Percentiles rank a stretch among this genome's conserved stretches.
Evolutionary conservation across 2,797 vertebrate species (phyloP).

Genomic region (Allobates femoralis): DNA sequence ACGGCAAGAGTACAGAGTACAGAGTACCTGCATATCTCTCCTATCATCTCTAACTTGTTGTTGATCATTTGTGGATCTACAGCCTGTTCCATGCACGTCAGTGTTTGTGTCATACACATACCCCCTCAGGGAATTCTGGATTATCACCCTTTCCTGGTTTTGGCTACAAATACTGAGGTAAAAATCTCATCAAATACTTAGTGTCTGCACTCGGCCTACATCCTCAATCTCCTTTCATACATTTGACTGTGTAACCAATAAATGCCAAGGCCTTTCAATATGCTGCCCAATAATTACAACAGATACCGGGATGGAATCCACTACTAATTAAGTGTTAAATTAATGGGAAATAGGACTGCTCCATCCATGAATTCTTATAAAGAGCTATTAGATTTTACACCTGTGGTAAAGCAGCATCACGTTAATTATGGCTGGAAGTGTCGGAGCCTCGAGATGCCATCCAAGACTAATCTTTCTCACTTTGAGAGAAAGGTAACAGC

Average conservation of each 20-base stretch:
- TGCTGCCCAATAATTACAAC: neutral
- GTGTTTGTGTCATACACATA: no score
- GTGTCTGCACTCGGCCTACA: no score
- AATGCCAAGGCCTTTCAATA: neutral
- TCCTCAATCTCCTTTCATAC: neutral
- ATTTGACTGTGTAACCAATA: neutral
- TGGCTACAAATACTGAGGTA: no score
- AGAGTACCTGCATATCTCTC: no score
- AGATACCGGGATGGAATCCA: neutral
- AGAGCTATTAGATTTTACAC: conserved; percentile 69
- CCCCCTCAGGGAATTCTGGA: no score
- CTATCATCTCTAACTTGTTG: no score
- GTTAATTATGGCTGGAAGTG: conserved; percentile 69
- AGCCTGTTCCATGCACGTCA: no score
- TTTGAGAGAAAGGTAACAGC: conserved; percentile 67
- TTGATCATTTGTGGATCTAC: no score
- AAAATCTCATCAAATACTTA: no score
- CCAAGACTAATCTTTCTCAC: conserved; percentile 58
- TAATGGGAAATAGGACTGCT: conserved; percentile 69
- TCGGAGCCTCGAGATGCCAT: conserved; percentile 52
- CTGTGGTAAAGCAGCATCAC: conserved; percentile 63
- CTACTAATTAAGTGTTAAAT: conserved; percentile 64
- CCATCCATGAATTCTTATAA: conserved; percentile 64
- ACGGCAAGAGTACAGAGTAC: no score
- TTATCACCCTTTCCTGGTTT: no score